Evolutionary conservation across 2,888 invertebrate species (phyloP), one percentile per base, ranked within the genome.

Genomic region (Melieria picta): DNA sequence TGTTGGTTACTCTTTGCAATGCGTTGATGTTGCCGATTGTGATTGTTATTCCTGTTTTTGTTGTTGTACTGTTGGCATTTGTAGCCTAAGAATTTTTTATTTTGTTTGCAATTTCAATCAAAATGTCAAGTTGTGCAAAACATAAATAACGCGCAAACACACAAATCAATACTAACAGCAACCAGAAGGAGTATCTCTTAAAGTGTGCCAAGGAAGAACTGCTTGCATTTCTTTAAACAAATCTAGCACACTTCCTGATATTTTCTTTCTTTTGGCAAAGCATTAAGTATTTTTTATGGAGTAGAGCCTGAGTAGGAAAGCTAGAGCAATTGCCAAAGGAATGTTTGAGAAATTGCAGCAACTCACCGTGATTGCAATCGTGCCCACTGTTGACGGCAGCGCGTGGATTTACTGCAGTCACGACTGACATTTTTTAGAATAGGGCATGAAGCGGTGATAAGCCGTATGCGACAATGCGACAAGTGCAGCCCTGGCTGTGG

Each of bases 31-130:
- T 52, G 2, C 52, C 6, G n/a, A 52, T 30, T 5, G 52, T 52
- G 52, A 5, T 6, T 48, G 50, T 50, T 64, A 4, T 9, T 30
- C 30, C 3, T 3, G 30, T 30, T 30, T 30, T 30, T 30, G 30
- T 30, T 30, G 30, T 30, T 30, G 5, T 42, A n/a, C 43, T 43
- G n/a, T 42, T 30, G 43, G 43, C 9, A 60, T 43, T 52, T 30
- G 57, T 30, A 30, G 30, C 10, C 45, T 65, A 47, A 56, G 16
- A 45, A 46, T 64, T 65, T 60, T 58, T 70, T 70, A 70, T 64
- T 70, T 70, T 58, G 65, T 65, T 70, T 64, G 45, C 70, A 60
- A 64, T 70, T 70, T 58, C 58, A 63, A 65, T 70, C 70, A 70
- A 70, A 70, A 70, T 52, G 52, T 52, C 52, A 52, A 30, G 52